These are phyloP conservation scores for Anaspis maculata DNA, from an alignment of 2,888 invertebrate genomes.

Conservation along the genomic window DNA sequence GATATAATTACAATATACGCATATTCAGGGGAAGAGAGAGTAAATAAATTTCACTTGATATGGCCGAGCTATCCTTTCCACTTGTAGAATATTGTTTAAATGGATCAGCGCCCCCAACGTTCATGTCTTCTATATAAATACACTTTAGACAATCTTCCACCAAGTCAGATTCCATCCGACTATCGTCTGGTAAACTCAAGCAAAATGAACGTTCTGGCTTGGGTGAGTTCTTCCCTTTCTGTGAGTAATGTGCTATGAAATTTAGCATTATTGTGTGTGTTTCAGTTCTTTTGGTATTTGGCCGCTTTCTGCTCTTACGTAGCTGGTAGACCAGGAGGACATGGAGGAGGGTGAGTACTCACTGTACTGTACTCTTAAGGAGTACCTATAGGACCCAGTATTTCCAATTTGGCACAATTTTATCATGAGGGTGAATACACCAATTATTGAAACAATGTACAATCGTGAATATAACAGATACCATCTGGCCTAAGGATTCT, in stretches of 20 bases:
- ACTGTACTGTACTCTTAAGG: background rate
- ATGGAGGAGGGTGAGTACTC: constrained; percentile 22
- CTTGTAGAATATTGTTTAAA: constrained; percentile 3
- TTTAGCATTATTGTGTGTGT: too few relatives aligned
- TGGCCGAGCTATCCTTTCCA: constrained; percentile 5
- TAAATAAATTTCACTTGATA: constrained; percentile 12
- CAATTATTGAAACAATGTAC: constrained; percentile 1
- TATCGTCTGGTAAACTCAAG: constrained; percentile 3
- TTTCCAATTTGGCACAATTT: too few relatives aligned
- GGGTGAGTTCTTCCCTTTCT: constrained; percentile 22
- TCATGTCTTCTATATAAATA: constrained; percentile 9
- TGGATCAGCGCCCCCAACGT: constrained; percentile 8
- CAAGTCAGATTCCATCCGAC: constrained; percentile 7
- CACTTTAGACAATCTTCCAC: constrained; percentile 7
- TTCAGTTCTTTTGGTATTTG: constrained; percentile 23
- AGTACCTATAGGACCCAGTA: too few relatives aligned
- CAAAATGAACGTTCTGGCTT: constrained; percentile 18
- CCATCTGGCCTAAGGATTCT: too few relatives aligned
- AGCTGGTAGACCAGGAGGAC: constrained; percentile 18
- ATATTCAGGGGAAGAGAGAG: constrained; percentile 7
- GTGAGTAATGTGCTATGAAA: background rate
- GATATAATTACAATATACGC: too few relatives aligned
- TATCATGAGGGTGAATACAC: too few relatives aligned
- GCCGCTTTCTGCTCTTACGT: constrained; percentile 16
- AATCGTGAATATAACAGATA: too few relatives aligned